Evolutionary conservation across 2,113 vertebrate genomes (phyloP).

Genomic region (Dryoscopus gambensis): DNA sequence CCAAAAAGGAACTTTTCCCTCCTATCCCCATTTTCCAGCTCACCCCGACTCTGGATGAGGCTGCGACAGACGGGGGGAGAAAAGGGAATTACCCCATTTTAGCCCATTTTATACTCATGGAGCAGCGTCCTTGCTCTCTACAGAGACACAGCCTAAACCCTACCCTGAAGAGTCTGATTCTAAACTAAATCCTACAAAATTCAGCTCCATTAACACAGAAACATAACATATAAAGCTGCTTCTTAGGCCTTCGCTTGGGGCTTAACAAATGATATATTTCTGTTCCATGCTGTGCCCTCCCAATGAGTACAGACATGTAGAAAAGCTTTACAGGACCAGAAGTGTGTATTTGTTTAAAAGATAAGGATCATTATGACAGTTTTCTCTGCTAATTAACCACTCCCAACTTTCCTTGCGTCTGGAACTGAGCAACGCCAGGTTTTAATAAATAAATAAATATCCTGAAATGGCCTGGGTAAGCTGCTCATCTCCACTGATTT

Average conservation of each 20-base stretch:
- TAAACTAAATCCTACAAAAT: not conserved
- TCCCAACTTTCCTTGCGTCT: not conserved
- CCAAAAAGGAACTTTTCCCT: not conserved
- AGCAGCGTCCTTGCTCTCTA: not conserved
- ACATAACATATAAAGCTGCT: accelerated
- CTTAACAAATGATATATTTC: accelerated
- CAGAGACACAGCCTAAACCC: accelerated
- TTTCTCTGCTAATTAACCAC: not conserved
- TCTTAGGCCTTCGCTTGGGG: not conserved
- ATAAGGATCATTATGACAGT: not conserved
- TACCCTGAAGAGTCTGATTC: not conserved
- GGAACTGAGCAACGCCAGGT: not conserved
- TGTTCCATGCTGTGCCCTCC: not conserved
- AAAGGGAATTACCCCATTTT: not conserved
- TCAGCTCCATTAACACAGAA: accelerated
- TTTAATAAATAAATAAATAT: not conserved
- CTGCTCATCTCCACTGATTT: not conserved
- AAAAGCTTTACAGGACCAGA: not conserved
- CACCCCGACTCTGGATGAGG: too few relatives aligned
- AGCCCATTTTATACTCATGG: not conserved
- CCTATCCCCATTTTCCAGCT: not conserved
- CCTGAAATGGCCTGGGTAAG: not conserved
- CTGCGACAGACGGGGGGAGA: accelerated
- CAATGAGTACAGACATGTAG: accelerated
- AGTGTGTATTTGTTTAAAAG: not conserved